phyloP scores from a whole-genome alignment of 2,888 invertebrate genomes.

The Pseudoips prasinana region DNA sequence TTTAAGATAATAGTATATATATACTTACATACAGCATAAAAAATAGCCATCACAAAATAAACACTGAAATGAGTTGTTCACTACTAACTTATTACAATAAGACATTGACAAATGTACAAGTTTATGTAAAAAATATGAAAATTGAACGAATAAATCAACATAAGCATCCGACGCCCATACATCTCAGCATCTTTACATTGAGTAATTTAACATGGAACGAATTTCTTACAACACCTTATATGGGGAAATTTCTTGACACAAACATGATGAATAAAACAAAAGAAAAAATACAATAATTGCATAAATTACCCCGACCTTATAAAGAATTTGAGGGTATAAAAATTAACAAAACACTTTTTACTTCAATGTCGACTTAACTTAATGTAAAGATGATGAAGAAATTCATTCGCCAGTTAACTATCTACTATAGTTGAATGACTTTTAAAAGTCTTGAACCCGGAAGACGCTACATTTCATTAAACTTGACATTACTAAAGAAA shows the following conservation, averaged over 20 bases:
- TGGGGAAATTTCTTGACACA: constrained; percentile 21
- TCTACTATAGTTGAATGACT: constrained; percentile 14
- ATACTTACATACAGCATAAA: too few species aligned
- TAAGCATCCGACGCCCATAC: background rate
- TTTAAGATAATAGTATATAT: too few species aligned
- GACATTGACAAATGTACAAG: too few species aligned
- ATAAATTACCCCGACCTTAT: constrained; percentile 12
- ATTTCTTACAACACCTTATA: constrained; percentile 14
- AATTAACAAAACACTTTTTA: constrained; percentile 8
- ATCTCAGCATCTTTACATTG: constrained; percentile 10
- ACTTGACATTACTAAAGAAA: too few species aligned
- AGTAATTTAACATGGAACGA: constrained; percentile 15
- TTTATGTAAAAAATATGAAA: too few species aligned
- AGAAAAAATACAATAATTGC: constrained; percentile 8
- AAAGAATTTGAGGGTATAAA: constrained; percentile 10
- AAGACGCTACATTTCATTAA: too few species aligned
- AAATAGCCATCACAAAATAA: too few species aligned
- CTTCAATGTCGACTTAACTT: background rate
- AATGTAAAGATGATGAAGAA: too few species aligned
- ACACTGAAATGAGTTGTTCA: too few species aligned
- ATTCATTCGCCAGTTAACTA: too few species aligned
- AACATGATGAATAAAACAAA: constrained; percentile 16
- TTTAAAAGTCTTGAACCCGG: constrained; percentile 1
- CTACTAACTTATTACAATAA: too few species aligned
- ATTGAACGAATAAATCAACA: constrained; percentile 1